Evolutionary conservation across 2,888 invertebrate genomes (phyloP), one percentile per base, ranked within the genome.

Genomic region (Hypomecis punctinalis): DNA sequence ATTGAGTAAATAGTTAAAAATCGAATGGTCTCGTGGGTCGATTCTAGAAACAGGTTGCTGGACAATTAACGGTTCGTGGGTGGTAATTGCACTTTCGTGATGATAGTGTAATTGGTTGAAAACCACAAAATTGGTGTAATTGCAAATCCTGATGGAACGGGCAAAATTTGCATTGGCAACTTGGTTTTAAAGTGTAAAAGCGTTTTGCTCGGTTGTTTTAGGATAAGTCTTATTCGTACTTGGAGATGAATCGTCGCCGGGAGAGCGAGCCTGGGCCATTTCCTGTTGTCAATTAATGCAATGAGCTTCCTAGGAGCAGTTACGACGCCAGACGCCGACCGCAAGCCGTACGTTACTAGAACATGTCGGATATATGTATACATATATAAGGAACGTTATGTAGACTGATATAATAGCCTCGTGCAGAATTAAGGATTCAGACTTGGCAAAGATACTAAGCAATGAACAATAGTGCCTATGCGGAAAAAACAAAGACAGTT

Each of bases 221-320:
- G 53, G 61, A 68, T 69, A 62, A 58, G 55, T 23, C 23, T 23
- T 23, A 56, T 58, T 68, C 60, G 60, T 68, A 70, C 60, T 66
- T 64, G 72, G 57, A 62, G 74, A 74, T 74, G 68, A 51, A 75
- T 74, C 72, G 69, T 63, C 65, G 56, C 46, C 55, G 59, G 63
- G 69, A 69, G 69, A 67, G 75, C 54, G 71, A 65, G 73, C 72
- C 64, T 53, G 64, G 67, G 64, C 70, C 62, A 71, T 79, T 87
- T 87, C 84, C 86, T 83, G 84, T 79, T 78, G 80, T 80, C 85
- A 88, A 86, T 85, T 84, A 86, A 85, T 80, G 79, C 83, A 80
- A 78, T 78, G 76, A 81, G 77, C 79, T 74, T 76, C 66, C 75
- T 69, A 70, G 68, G 70, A 70, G 74, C 70, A 70, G 66, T 69